Base-by-base conservation (phyloP, 2,113 vertebrate species). In the Sakesphorus luctuosus region DNA sequence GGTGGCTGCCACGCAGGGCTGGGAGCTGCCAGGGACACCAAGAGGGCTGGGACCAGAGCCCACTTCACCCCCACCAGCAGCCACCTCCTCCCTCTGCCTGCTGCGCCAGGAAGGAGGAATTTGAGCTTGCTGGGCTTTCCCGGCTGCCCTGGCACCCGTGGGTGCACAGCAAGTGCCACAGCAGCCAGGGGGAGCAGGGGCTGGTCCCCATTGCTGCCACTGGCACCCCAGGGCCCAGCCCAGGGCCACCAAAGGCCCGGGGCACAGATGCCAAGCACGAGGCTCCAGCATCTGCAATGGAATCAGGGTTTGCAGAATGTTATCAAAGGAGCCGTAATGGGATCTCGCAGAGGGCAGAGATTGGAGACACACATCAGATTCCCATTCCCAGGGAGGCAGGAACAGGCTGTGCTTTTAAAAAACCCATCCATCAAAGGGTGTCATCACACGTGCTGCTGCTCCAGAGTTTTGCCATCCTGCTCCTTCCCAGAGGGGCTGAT, bases 271-370 rank as follows among this genome's bases (percentile, higher is more conserved):
- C 38, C 4, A 38, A 79, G 78, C 47, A 0, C 0, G 1, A 52
- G 61, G 18, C 43, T 69, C 81, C 18, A 1, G 65, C 80, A 92
- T 95, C 93, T 93, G 29, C 88, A 95, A 95, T 72, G 88, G 92
- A 81, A 96, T 93, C 40, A 0, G 56, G 83, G 43, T 81, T 91
- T 84, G 33, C 13, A 18, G 90, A 7, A 7, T 2, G 3, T 87
- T 96, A 95, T 93, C 96, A 25, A n/a, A 52, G 18, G 58, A 77
- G 62, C 38, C 0, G 33, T 84, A 95, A 96, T 87, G 95, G 96
- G 96, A 97, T 96, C 94, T 85, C 3, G 0, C 49, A 36, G 84
- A 76, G 89, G 88, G 94, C 86, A 72, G 55, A 46, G 92, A 95
- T 94, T 95, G 55, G 86, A 94, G 92, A 29, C 1, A 1, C 6